Base-by-base conservation (phyloP, 2,888 invertebrate genomes). In the Hemaris fuciformis region DNA sequence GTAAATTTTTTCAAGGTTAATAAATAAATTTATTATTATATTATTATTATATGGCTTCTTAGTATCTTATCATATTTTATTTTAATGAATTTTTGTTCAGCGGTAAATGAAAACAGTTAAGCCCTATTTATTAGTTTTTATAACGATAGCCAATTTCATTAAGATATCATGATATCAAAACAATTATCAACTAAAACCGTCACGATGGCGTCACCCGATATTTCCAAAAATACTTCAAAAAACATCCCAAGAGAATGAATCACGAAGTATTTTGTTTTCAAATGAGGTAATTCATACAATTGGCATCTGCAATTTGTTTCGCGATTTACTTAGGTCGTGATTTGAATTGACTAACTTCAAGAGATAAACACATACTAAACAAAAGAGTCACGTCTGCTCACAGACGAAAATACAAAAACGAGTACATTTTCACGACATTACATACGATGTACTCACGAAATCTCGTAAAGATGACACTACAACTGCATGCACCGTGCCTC, bases 191-290 rank as follows among this genome's bases (percentile, higher is more conserved):
- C 8, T 18, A 10, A 38, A 38, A 38, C n/a, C n/a, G 38, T 38
- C n/a, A 22, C 45, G 53, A 53, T 53, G 53, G 53, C 31, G 53
- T 53, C 53, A 53, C 31, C 18, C 53, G 53, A 53, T 31, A 31
- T 31, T 48, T 27, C 27, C 27, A 53, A n/a, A 53, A 53, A 18
- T 18, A 10, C 27, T 18, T 18, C 10, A 0, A 18, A 15, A 23
- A n/a, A n/a, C 38, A 38, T n/a, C 38, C 3, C n/a, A n/a, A n/a
- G 38, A 10, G 45, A 46, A 18, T 53, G 53, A 53, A 53, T 31
- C 53, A 53, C 10, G 15, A 31, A 15, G 4, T 15, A 27, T 8
- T 31, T 27, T 4, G 18, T 53, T 46, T 13, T n/a, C 10, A 10
- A 7, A 15, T 15, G 31, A 31, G 31, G 18, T 18, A 53, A 53